Percentiles rank a stretch among this genome's conserved stretches.
phyloP scores from a whole-genome alignment of 1,140 invertebrate genomes.

The Nephotettix cincticeps region DNA sequence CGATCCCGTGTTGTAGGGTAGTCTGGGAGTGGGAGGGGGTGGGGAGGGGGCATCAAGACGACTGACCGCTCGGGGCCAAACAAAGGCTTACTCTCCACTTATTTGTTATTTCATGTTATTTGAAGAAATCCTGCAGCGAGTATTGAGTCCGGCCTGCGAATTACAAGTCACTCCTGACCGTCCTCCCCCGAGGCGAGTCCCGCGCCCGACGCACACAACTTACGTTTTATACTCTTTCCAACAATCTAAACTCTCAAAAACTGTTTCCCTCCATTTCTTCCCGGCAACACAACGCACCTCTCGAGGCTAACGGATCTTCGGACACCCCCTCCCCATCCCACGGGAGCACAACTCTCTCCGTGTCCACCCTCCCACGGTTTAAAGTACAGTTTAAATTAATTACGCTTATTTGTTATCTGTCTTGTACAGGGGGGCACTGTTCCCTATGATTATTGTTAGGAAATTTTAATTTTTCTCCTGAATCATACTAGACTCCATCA shows the following conservation, averaged over 20 bases:
- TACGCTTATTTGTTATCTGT: no score
- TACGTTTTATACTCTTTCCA: conserved; percentile 27
- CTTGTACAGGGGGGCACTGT: no score
- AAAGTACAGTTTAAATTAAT: no score
- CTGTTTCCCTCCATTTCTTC: conserved; percentile 7
- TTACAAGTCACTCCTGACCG: conserved; percentile 18
- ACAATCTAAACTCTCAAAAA: conserved; percentile 12
- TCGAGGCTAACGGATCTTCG: background rate
- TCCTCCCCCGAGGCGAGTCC: background rate
- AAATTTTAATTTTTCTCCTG: no score
- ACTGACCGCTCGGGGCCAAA: conserved; percentile 14
- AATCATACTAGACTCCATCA: no score
- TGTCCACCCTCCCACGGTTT: no score
- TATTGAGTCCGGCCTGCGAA: conserved; percentile 13
- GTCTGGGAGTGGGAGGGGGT: background rate
- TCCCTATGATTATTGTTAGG: no score
- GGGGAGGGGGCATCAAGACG: conserved; percentile 22
- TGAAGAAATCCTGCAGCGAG: conserved; percentile 22
- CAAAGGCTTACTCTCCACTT: conserved; percentile 27
- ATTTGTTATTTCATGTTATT: conserved; percentile 30
- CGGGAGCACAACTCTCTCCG: no score
- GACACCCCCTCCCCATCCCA: background rate
- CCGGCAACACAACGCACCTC: background rate
- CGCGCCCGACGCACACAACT: background rate
- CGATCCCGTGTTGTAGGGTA: background rate